Evolutionary conservation across 2,113 vertebrate genomes (phyloP).

Genomic region (Bostrychus sinensis): DNA sequence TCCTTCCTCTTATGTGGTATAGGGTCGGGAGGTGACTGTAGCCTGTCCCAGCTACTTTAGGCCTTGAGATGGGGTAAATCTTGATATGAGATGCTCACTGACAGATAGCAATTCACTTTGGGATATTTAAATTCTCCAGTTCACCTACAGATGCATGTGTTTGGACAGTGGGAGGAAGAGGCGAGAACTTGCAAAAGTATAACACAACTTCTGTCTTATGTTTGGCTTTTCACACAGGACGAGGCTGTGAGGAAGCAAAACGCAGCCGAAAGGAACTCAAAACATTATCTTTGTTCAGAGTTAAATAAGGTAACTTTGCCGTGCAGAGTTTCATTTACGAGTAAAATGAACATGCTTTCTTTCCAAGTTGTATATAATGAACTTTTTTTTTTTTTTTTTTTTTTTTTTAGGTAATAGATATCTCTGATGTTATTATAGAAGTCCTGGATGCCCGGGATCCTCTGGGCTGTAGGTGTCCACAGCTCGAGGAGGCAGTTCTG

Average conservation of each 20-base stretch:
- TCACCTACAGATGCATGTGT: too few species aligned
- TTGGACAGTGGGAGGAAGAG: too few species aligned
- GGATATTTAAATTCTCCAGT: too few species aligned
- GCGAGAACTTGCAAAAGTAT: neutral
- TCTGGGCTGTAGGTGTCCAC: constrained; percentile 89
- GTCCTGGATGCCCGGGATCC: constrained; percentile 98
- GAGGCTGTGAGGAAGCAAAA: constrained; percentile 61
- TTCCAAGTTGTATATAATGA: neutral
- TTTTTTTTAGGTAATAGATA: constrained; percentile 85
- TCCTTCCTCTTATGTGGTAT: too few species aligned
- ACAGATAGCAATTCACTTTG: too few species aligned
- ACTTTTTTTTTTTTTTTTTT: neutral
- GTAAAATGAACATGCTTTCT: neutral
- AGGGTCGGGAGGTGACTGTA: too few species aligned
- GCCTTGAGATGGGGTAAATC: too few species aligned
- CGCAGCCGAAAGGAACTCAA: constrained; percentile 74
- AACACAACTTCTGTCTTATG: neutral
- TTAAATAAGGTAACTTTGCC: constrained; percentile 85
- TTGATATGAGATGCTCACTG: too few species aligned
- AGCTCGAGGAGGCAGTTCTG: constrained; percentile 86
- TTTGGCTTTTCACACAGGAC: constrained; percentile 69
- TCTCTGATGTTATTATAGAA: constrained; percentile 89
- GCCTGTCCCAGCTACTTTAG: too few species aligned
- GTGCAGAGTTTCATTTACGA: neutral
- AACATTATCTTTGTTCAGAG: constrained; percentile 83